These are phyloP conservation scores for Oncorhynchus tshawytscha DNA, from an alignment of 2,113 vertebrate genomes.

Conservation along the genomic window DNA sequence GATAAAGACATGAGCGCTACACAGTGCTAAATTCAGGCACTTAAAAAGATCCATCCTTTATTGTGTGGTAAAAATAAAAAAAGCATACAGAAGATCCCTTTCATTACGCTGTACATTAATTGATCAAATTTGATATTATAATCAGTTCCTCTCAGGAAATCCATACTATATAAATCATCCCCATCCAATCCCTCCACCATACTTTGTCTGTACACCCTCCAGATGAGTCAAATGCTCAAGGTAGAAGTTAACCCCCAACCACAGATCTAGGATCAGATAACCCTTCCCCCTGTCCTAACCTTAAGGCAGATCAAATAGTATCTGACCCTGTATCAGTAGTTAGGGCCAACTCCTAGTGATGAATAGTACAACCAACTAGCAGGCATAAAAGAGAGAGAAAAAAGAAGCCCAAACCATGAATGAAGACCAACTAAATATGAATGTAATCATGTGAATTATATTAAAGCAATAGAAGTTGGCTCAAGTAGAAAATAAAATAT, in stretches of 20 bases:
- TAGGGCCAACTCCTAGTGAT: no score
- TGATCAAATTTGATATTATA: slow-evolving; percentile 63
- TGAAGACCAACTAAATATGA: slow-evolving; percentile 26
- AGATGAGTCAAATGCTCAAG: no score
- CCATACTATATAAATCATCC: slow-evolving; percentile 22
- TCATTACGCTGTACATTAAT: slow-evolving; percentile 68
- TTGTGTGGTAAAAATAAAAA: slow-evolving; percentile 74
- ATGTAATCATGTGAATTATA: not conserved
- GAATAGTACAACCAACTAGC: slow-evolving; percentile 31
- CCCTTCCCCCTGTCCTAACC: slow-evolving; percentile 24
- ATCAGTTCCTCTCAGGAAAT: slow-evolving; percentile 34
- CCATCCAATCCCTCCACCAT: slow-evolving; percentile 45
- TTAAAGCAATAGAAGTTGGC: slow-evolving; percentile 22
- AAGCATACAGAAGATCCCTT: slow-evolving; percentile 65
- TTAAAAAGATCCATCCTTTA: slow-evolving; percentile 79
- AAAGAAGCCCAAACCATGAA: not conserved
- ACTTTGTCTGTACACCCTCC: no score
- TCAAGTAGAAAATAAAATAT: slow-evolving; percentile 15
- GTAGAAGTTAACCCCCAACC: not conserved
- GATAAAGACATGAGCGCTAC: slow-evolving; percentile 11
- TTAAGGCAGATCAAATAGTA: no score
- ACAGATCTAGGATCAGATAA: slow-evolving; percentile 45
- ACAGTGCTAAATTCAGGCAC: slow-evolving; percentile 74
- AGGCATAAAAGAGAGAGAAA: slow-evolving; percentile 8
- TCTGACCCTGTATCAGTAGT: no score